Evolutionary conservation across 2,888 invertebrate species (phyloP).

Genomic region (Hirtodrosophila duncani): DNA sequence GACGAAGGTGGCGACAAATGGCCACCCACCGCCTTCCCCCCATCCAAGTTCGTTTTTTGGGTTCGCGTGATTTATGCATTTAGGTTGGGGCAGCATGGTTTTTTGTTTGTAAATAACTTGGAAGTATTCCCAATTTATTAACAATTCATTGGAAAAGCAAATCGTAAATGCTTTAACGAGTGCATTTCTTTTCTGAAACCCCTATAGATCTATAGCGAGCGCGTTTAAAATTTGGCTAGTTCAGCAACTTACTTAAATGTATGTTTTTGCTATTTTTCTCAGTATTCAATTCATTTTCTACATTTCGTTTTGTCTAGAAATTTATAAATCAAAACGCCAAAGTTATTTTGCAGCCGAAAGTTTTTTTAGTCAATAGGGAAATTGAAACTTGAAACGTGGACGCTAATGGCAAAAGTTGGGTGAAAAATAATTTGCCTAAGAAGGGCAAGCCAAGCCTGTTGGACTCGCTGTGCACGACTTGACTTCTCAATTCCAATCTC

Average conservation of each 20-base stretch:
- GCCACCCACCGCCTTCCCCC: conserved; percentile 17
- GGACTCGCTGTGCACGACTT: no score
- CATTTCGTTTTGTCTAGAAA: conserved; percentile 17
- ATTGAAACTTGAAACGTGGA: conserved; percentile 13
- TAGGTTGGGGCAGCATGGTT: conserved; percentile 44
- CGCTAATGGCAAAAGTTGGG: conserved; percentile 3
- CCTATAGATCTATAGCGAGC: no score
- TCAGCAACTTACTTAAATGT: no score
- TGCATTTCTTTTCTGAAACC: no score
- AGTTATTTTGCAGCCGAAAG: no score
- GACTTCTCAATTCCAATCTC: no score
- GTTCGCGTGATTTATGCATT: conserved; percentile 63
- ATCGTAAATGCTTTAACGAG: conserved; percentile 5
- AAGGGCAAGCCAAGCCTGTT: no score
- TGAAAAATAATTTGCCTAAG: no score
- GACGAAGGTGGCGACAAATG: conserved; percentile 26
- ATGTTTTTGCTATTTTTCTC: no score
- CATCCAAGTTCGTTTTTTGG: conserved; percentile 27
- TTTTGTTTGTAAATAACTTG: conserved; percentile 51
- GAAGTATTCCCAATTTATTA: conserved; percentile 53
- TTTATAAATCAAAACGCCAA: conserved; percentile 24
- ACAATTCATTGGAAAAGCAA: conserved; percentile 32
- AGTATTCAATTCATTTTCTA: no score
- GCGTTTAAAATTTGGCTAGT: no score
- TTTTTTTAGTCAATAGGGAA: conserved; percentile 5